Percentiles rank a stretch among this genome's conserved stretches.
Conservation (phyloP, 2,797 vertebrate species). For the Sebastes kiyomatsui region DNA sequence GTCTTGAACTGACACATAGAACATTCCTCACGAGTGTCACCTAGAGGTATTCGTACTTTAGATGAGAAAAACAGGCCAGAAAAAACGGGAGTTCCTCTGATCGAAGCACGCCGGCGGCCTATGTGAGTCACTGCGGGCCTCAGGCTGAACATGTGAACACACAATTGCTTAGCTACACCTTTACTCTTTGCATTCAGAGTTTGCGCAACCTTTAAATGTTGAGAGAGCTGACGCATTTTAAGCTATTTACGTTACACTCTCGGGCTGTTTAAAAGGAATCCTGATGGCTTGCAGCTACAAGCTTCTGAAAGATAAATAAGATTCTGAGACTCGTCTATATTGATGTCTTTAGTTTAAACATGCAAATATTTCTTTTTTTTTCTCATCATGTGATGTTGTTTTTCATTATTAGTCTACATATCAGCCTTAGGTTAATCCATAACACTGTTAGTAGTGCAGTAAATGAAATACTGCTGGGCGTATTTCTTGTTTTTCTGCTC, state of each 20-base stretch:
- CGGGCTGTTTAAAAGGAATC: background rate
- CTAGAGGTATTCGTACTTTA: background rate
- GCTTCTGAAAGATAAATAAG: background rate
- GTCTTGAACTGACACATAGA: background rate
- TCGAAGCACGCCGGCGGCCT: background rate
- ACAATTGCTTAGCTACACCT: background rate
- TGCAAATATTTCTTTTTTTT: background rate
- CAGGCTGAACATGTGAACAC: constrained; percentile 18
- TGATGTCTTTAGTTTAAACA: background rate
- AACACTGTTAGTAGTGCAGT: background rate
- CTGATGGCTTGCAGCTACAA: background rate
- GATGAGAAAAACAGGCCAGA: background rate
- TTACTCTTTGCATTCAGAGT: background rate
- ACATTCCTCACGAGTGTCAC: background rate
- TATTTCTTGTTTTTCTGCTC: background rate
- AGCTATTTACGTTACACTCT: background rate
- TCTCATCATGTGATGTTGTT: background rate
- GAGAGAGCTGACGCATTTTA: background rate
- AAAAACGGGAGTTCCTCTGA: background rate
- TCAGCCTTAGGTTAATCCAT: background rate
- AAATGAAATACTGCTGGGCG: background rate
- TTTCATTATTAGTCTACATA: background rate
- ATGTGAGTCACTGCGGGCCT: constrained; percentile 22
- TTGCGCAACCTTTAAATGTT: constrained; percentile 22
- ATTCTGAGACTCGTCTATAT: background rate